phyloP scores from a whole-genome alignment of 1,140 invertebrate genomes.

The Drosophila sucinea region DNA sequence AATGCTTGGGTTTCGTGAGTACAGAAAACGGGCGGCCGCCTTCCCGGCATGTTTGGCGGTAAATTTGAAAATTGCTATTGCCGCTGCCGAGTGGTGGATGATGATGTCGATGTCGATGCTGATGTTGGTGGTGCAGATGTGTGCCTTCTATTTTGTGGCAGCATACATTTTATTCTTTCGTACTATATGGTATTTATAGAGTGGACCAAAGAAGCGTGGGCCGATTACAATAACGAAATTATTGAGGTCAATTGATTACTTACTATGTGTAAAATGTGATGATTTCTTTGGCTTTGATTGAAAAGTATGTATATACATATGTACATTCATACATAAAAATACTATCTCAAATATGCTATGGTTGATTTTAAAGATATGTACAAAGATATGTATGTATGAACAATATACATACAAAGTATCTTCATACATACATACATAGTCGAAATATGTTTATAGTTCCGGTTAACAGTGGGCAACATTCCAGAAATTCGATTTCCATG shows the following conservation, averaged over 20 bases:
- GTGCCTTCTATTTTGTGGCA: conserved; percentile 56
- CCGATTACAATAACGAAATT: conserved; percentile 35
- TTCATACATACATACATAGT: not conserved
- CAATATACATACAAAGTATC: not conserved
- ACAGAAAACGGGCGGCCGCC: conserved; percentile 35
- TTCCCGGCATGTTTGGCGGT: conserved; percentile 76
- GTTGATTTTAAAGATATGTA: not conserved
- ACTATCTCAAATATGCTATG: not conserved
- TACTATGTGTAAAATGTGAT: conserved; percentile 40
- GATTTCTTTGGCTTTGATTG: conserved; percentile 29
- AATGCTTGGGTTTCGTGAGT: conserved; percentile 81
- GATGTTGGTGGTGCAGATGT: conserved; percentile 63
- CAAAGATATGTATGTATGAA: not conserved
- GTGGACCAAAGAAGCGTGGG: conserved; percentile 63
- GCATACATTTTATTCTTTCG: conserved; percentile 25
- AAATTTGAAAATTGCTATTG: conserved; percentile 81
- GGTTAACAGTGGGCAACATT: not conserved
- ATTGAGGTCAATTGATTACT: conserved; percentile 72
- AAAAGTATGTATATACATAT: conserved; percentile 41
- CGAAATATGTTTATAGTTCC: not conserved
- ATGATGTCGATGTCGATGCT: conserved; percentile 48
- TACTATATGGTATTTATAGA: conserved; percentile 67
- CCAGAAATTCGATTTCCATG: not conserved
- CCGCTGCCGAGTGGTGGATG: conserved; percentile 34
- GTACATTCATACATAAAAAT: conserved; percentile 1